Evolutionary conservation across 2,888 invertebrate genomes (phyloP).

Genomic region (Bibio marci): DNA sequence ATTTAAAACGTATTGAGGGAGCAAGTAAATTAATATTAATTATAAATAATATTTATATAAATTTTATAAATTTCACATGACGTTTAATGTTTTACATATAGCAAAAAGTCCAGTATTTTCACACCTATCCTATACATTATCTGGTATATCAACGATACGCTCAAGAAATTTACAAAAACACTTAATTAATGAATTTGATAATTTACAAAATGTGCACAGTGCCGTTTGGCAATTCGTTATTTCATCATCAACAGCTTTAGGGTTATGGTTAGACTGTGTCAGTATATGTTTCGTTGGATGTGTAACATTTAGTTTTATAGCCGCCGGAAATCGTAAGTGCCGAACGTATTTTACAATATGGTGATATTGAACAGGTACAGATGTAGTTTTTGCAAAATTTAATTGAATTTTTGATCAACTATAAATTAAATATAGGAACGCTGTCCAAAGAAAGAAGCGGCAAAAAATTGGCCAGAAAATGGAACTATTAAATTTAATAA

Average conservation of each 20-base stretch:
- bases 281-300: slow-evolving; percentile 41
- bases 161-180: slow-evolving; percentile 33
- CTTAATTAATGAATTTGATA: slow-evolving; percentile 48
- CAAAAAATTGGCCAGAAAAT: slow-evolving; percentile 8
- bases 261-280: slow-evolving; percentile 49
- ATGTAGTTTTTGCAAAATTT: not conserved
- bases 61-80: too few species aligned
- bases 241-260: slow-evolving; percentile 33
- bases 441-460: slow-evolving; percentile 1
- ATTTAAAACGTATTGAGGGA: slow-evolving; percentile 54
- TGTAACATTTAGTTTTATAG: slow-evolving; percentile 37
- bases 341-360: slow-evolving; percentile 53
- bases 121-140: slow-evolving; percentile 60
- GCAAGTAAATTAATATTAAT: slow-evolving; percentile 36
- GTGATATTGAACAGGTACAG: slow-evolving; percentile 36
- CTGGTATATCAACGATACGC: slow-evolving; percentile 66
- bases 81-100: slow-evolving; percentile 11
- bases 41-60: too few species aligned
- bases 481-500: slow-evolving; percentile 32
- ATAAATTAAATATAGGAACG: slow-evolving; percentile 1
- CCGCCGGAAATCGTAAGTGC: slow-evolving; percentile 34
- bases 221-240: slow-evolving; percentile 7
- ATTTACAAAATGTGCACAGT: slow-evolving; percentile 32
- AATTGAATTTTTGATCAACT: not conserved
- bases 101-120: slow-evolving; percentile 60